phyloP scores from a whole-genome alignment of 2,888 invertebrate species.

The Meganola albula region DNA sequence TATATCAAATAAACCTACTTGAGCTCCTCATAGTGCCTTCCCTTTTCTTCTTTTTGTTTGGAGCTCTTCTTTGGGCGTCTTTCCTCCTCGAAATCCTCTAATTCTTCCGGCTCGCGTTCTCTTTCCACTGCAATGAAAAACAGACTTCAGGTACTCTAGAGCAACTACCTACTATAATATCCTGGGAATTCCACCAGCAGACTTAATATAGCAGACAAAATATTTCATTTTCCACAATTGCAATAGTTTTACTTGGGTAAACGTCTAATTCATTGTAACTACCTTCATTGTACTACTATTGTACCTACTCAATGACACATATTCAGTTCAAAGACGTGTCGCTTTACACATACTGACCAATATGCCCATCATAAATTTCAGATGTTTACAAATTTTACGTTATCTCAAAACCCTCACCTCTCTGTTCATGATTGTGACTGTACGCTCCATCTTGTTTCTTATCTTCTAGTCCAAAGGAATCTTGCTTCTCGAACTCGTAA shows the following conservation, averaged over 20 bases:
- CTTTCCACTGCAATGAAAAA: conserved; percentile 32
- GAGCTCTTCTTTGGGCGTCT: conserved; percentile 23
- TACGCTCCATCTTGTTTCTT: conserved; percentile 66
- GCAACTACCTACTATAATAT: too few relatives aligned
- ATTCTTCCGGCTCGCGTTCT: conserved; percentile 23
- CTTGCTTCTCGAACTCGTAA: conserved; percentile 83
- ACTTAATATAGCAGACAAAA: too few relatives aligned
- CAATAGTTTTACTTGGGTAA: too few relatives aligned
- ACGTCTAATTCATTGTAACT: too few relatives aligned
- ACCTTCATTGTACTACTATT: too few relatives aligned
- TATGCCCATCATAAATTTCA: conserved; percentile 44
- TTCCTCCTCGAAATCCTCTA: conserved; percentile 25
- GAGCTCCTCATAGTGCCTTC: conserved; percentile 47
- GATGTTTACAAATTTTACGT: conserved; percentile 40
- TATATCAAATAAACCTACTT: conserved; percentile 46
- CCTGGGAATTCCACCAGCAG: too few relatives aligned
- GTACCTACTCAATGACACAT: too few relatives aligned
- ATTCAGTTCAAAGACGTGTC: too few relatives aligned
- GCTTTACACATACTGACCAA: too few relatives aligned
- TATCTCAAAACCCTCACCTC: too few relatives aligned
- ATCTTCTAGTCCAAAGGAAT: conserved; percentile 79
- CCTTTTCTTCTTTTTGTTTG: conserved; percentile 26
- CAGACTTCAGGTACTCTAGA: too few relatives aligned
- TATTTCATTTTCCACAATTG: too few relatives aligned
- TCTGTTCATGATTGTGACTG: conserved; percentile 56